These are phyloP conservation scores for Rhombomys opimus DNA, from an alignment of 2,113 vertebrate genomes.

Conservation along the genomic window DNA sequence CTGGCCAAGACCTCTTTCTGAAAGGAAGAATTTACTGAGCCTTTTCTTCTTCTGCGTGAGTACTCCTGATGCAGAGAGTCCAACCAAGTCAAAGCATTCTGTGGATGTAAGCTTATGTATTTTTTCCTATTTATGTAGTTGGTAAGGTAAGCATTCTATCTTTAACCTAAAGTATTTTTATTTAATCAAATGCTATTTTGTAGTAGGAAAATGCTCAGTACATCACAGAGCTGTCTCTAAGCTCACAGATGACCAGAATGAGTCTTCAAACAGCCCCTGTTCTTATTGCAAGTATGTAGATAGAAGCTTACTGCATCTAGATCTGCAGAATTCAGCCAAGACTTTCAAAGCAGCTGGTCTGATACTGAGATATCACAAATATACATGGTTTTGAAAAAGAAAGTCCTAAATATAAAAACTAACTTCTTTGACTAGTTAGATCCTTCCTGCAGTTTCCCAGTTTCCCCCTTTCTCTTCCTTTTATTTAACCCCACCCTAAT, in stretches of 20 bases:
- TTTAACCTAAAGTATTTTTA: background rate
- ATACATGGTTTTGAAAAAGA: background rate
- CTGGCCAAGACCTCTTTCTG: background rate
- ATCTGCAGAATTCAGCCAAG: background rate
- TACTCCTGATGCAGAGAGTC: background rate
- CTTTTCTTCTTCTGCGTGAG: background rate
- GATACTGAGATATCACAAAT: background rate
- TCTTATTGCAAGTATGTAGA: background rate
- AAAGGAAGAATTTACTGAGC: background rate
- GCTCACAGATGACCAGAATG: background rate
- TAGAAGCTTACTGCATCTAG: no score
- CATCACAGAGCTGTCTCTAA: background rate
- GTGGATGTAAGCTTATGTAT: background rate
- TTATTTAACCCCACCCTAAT: background rate
- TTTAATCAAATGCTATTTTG: background rate
- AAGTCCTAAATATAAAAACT: background rate
- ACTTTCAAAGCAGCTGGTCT: background rate
- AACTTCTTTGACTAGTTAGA: background rate
- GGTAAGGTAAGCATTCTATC: background rate
- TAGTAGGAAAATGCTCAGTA: background rate
- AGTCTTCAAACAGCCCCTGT: background rate
- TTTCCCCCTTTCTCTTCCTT: background rate
- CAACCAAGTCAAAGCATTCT: no score
- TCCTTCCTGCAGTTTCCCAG: fast-evolving
- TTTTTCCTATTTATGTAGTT: background rate